Conservation (phyloP, 2,113 vertebrate species). For the Chionodraco myersi region DNA sequence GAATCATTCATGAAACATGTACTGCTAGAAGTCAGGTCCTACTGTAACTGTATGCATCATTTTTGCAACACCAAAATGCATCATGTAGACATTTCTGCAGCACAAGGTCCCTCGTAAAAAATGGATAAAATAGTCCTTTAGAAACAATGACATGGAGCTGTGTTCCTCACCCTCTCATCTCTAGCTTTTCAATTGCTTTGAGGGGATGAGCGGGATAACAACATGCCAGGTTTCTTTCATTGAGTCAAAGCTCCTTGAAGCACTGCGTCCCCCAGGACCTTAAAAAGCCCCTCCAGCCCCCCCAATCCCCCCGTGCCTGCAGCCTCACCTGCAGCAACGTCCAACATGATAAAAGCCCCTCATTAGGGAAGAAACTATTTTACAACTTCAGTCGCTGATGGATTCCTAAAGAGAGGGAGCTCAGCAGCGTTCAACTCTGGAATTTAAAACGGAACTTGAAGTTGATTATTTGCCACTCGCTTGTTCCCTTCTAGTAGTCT, state of each 20-base stretch:
- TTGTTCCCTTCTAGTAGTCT: neutral
- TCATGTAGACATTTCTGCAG: neutral
- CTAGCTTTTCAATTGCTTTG: constrained; percentile 42
- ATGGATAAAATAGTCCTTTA: neutral
- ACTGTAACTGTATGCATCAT: neutral
- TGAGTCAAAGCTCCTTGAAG: constrained; percentile 33
- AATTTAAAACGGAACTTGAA: neutral
- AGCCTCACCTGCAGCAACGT: constrained; percentile 27
- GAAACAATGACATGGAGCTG: neutral
- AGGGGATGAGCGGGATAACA: constrained; percentile 30
- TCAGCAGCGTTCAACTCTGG: neutral
- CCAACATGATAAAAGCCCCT: constrained; percentile 8
- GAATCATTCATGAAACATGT: neutral
- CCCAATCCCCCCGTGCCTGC: constrained; percentile 23
- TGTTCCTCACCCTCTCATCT: constrained; percentile 17
- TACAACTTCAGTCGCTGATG: neutral
- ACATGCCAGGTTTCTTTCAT: constrained; percentile 23
- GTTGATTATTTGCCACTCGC: neutral
- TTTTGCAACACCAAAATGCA: neutral
- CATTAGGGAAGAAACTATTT: constrained; percentile 27
- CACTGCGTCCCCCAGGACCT: constrained; percentile 10
- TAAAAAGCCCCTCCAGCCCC: constrained; percentile 28
- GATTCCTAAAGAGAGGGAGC: constrained; percentile 5
- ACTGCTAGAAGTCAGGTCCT: neutral
- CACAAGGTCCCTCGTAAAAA: constrained; percentile 1